Evolutionary conservation across 2,888 invertebrate species (phyloP).

Genomic region (Andrena trimmerana): DNA sequence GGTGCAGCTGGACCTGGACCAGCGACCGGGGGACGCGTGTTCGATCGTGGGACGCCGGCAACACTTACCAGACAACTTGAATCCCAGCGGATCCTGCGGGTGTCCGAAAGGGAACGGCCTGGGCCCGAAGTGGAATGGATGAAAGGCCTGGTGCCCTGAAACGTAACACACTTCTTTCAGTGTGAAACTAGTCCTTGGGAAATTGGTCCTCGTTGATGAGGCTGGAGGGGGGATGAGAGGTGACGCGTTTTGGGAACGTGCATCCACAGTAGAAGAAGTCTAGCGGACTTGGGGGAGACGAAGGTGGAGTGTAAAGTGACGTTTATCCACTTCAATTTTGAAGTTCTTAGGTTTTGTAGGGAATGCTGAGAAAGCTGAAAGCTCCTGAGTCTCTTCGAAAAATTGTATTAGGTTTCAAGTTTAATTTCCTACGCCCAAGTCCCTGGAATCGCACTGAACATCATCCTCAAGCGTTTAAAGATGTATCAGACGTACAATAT

Average conservation of each 20-base stretch:
- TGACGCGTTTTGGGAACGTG: not conserved
- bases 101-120: constrained; percentile 88
- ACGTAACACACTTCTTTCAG: constrained; percentile 58
- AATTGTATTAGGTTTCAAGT: not conserved
- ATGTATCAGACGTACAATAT: too few species aligned
- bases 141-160: constrained; percentile 93
- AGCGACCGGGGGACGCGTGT: constrained; percentile 23
- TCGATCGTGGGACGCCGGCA: constrained; percentile 78
- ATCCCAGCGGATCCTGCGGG: constrained; percentile 93
- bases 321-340: too few species aligned
- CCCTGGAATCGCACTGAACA: not conserved
- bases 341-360: not conserved
- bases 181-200: not conserved
- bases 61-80: constrained; percentile 93
- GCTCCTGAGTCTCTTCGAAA: too few species aligned
- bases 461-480: not conserved
- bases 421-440: not conserved
- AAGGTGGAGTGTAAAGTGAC: not conserved
- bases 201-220: not conserved
- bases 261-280: not conserved
- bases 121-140: constrained; percentile 95
- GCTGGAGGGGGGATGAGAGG: not conserved
- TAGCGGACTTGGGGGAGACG: not conserved
- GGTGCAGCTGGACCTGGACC: constrained; percentile 43
- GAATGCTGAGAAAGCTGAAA: too few species aligned